Conservation (phyloP, 2,113 vertebrate genomes). For the Paratilapia polleni region DNA sequence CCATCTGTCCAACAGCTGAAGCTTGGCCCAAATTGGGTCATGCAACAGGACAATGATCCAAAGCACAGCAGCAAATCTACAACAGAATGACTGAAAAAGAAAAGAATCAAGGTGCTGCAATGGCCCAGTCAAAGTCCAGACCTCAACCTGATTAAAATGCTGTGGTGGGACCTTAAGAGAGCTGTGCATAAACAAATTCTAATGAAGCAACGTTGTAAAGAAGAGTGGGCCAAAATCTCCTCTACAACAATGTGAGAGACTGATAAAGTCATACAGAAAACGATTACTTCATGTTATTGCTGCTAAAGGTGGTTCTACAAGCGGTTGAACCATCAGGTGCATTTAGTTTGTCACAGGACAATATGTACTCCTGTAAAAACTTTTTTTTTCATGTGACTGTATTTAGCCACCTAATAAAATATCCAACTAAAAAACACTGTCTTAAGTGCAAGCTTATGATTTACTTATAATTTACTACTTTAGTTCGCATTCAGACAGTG, state of each 20-base stretch:
- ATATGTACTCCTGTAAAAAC: background rate
- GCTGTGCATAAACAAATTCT: background rate
- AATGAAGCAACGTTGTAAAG: background rate
- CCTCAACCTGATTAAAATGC: background rate
- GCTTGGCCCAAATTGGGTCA: background rate
- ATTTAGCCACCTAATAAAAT: background rate
- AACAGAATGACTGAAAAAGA: background rate
- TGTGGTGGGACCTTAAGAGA: background rate
- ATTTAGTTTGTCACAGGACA: background rate
- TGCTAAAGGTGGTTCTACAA: background rate
- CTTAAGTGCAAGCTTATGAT: too few species aligned
- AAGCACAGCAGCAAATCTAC: background rate
- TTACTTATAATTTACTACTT: too few species aligned
- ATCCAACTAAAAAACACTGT: background rate
- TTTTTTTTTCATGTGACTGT: background rate
- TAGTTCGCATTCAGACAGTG: background rate
- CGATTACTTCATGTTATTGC: fast-evolving
- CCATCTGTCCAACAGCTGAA: background rate
- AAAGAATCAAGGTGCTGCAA: background rate
- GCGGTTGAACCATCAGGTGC: fast-evolving
- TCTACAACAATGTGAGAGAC: background rate
- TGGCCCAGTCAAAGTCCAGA: background rate
- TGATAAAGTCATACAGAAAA: background rate
- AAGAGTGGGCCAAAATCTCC: fast-evolving
- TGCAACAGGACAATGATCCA: background rate